phyloP scores from a whole-genome alignment of 92 coral and sea anemone species.

The Nematostella vectensis region DNA sequence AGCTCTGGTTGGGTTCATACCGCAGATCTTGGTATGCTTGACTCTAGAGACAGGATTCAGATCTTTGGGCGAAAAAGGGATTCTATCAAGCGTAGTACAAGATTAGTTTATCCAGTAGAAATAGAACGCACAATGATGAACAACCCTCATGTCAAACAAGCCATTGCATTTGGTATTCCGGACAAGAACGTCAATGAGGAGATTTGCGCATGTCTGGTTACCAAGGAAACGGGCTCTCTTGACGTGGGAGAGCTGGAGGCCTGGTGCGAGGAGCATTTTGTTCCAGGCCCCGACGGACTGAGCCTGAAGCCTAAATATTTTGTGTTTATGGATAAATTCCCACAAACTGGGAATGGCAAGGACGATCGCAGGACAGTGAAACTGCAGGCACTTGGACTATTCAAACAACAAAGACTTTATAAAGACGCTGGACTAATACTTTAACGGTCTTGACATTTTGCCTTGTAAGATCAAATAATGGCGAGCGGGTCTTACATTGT shows the following conservation, averaged over 20 bases:
- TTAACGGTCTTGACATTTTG: no score
- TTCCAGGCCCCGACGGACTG: background rate
- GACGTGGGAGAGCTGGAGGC: constrained; percentile 6
- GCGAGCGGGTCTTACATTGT: no score
- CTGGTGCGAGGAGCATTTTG: constrained; percentile 13
- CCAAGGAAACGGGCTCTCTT: constrained; percentile 13
- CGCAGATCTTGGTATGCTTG: constrained; percentile 21
- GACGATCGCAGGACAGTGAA: constrained; percentile 15
- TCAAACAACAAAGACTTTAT: no score
- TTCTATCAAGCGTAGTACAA: background rate
- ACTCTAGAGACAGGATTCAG: constrained; percentile 4
- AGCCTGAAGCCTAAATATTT: constrained; percentile 19
- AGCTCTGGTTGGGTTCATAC: constrained; percentile 18
- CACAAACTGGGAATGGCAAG: constrained; percentile 5
- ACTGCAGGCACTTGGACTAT: constrained; percentile 5
- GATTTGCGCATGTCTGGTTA: constrained; percentile 33
- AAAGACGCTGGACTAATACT: no score
- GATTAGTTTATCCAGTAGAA: constrained; percentile 3
- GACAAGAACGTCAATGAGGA: constrained; percentile 12
- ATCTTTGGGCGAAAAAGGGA: constrained; percentile 10
- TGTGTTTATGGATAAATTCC: constrained; percentile 14
- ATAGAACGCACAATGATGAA: constrained; percentile 4
- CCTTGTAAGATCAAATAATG: no score
- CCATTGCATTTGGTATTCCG: constrained; percentile 17
- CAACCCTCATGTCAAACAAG: constrained; percentile 6